Percentiles rank a stretch among this genome's conserved stretches.
phyloP scores from a whole-genome alignment of 2,888 invertebrate species.

The Lasiommata megera region DNA sequence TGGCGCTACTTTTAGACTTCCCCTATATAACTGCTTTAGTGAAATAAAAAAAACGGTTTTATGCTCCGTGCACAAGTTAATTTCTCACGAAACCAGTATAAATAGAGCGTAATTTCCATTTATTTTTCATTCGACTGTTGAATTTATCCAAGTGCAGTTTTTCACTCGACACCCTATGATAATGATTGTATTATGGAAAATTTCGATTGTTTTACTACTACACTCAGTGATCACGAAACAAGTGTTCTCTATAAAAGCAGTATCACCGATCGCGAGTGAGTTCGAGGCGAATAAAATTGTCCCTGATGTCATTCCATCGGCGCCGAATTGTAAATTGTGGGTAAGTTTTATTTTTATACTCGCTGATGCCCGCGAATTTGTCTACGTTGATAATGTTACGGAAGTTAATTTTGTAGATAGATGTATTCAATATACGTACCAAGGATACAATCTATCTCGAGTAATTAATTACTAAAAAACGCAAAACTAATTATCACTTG shows the following conservation, averaged over 20 bases:
- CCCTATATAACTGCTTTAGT: too few relatives aligned
- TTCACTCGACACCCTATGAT: not conserved
- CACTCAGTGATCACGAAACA: not conserved
- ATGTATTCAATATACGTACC: too few relatives aligned
- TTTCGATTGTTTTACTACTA: not conserved
- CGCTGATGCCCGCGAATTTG: too few relatives aligned
- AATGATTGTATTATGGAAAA: constrained; percentile 5
- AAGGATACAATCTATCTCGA: too few relatives aligned
- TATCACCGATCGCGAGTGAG: not conserved
- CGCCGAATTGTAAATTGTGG: not conserved
- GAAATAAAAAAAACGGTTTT: not conserved
- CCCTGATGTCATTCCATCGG: constrained; percentile 4
- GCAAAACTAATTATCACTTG: too few relatives aligned
- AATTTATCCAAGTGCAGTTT: not conserved
- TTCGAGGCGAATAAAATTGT: not conserved
- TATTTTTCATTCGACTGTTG: not conserved
- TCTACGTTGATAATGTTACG: too few relatives aligned
- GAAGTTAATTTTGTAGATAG: too few relatives aligned
- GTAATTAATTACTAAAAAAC: too few relatives aligned
- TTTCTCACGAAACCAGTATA: not conserved
- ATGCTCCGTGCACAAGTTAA: not conserved
- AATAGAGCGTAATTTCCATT: not conserved
- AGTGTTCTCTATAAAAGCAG: not conserved
- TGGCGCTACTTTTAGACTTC: too few relatives aligned
- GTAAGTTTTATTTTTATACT: not conserved